Evolutionary conservation across 2,113 vertebrate species (phyloP).

Genomic region (Scomber scombrus): DNA sequence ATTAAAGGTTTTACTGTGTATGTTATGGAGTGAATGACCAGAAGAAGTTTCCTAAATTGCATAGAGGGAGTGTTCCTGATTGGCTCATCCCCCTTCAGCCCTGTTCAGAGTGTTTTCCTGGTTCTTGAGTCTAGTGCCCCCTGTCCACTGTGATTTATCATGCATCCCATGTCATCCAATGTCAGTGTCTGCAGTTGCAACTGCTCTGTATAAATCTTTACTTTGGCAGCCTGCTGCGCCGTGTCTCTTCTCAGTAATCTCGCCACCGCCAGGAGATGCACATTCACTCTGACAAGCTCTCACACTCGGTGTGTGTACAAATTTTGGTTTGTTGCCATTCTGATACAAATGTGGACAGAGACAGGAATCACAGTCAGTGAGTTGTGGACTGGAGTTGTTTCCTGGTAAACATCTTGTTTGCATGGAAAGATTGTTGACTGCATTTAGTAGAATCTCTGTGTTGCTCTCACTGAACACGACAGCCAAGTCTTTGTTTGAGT

Average conservation of each 20-base stretch:
- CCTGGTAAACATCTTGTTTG: conserved; percentile 71
- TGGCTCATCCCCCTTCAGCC: conserved; percentile 35
- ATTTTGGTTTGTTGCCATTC: conserved; percentile 71
- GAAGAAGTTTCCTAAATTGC: conserved; percentile 29
- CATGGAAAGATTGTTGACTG: conserved; percentile 69
- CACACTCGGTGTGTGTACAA: conserved; percentile 54
- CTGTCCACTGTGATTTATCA: conserved; percentile 85
- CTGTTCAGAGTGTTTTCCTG: conserved; percentile 65
- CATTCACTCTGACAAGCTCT: conserved; percentile 73
- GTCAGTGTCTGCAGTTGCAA: conserved; percentile 84
- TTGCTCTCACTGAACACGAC: conserved; percentile 60
- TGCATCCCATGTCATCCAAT: conserved; percentile 78
- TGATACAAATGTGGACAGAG: conserved; percentile 63
- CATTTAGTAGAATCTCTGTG: conserved; percentile 37
- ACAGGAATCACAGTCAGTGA: conserved; percentile 68
- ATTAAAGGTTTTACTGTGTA: not conserved
- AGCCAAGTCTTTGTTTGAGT: conserved; percentile 66
- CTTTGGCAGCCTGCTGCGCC: conserved; percentile 75
- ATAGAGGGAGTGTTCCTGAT: conserved; percentile 26
- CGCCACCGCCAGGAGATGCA: conserved; percentile 67
- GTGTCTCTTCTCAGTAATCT: conserved; percentile 74
- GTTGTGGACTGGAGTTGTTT: conserved; percentile 57
- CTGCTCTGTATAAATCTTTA: conserved; percentile 85
- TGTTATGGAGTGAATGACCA: not conserved
- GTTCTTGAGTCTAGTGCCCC: conserved; percentile 77